These are phyloP conservation scores for Tringa solitaria DNA, from an alignment of 2,113 vertebrate species.

Conservation along the genomic window DNA sequence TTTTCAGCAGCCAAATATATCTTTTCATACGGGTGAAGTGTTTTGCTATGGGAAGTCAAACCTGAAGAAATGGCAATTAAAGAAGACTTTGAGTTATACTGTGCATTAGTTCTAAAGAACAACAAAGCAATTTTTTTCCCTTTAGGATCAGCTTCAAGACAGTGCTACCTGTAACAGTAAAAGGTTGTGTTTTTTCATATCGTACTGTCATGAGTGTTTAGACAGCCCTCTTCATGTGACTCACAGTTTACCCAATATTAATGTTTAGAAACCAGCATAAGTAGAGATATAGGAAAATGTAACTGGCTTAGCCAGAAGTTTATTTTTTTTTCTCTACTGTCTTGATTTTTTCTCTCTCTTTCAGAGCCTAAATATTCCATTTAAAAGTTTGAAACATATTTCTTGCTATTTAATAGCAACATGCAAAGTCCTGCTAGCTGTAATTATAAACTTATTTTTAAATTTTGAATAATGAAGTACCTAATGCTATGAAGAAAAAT, in stretches of 20 bases:
- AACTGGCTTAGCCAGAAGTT: neutral
- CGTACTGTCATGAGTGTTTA: neutral
- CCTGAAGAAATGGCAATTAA: conserved; percentile 43
- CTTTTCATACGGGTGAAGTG: neutral
- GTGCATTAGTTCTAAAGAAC: neutral
- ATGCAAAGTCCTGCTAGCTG: neutral
- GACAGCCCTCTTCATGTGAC: neutral
- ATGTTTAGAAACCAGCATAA: neutral
- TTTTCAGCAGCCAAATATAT: neutral
- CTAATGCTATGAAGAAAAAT: neutral
- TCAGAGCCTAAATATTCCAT: neutral
- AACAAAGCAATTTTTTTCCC: neutral
- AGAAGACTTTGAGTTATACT: conserved; percentile 30
- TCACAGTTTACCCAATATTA: neutral
- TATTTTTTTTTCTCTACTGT: neutral
- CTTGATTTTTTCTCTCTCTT: neutral
- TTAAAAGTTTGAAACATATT: neutral
- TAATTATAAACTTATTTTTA: neutral
- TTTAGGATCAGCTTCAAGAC: neutral
- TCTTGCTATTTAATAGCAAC: neutral
- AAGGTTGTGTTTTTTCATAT: neutral
- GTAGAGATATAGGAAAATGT: neutral
- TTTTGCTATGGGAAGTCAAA: neutral
- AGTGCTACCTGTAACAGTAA: neutral
- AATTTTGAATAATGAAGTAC: neutral